Evolutionary conservation across 2,797 vertebrate genomes (phyloP), one percentile per base, ranked within the genome.

Genomic region (Chaetophractus vellerosus): DNA sequence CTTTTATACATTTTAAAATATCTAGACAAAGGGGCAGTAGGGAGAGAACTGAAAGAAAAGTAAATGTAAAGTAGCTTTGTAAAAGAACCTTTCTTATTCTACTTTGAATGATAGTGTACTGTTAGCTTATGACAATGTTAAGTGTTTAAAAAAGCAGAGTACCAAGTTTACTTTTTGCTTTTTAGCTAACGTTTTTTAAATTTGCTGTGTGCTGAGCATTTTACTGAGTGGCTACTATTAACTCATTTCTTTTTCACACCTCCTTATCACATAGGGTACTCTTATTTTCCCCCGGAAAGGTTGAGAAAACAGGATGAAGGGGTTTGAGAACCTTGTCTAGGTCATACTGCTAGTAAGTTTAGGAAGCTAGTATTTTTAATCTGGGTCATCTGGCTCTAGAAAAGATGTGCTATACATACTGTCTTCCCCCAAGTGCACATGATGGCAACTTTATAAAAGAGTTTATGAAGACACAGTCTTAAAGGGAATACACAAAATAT

Each of bases 361-460:
- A 88, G 89, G 50, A 80, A 80, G 82, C 41, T 91, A 48, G 38
- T 78, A 64, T 93, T 94, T 94, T 92, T 50, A 95, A 75, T 38
- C 11, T 69, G 57, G 63, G 55, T 28, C 26, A 50, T 45, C 36
- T 88, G 75, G 12, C 50, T 79, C n/a, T 82, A 76, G 57, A 92
- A 81, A 59, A 72, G 33, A 5, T 11, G 2, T 75, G 24, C 33
- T 96, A 6, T 94, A 45, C 61, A 15, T 64, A n/a, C 28, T 88
- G 57, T 81, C 9, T 85, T 92, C 2, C 1, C 45, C 6, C 10
- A 68, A 93, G 57, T 78, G 15, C 18, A 55, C 33, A 14, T 66
- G 75, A 76, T 75, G 89, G 50, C 57, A 72, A 50, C 31, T 93
- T 85, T 79, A 31, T 91, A 14, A n/a, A 33, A 81, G 80, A 81